Evolutionary conservation across 2,888 invertebrate species (phyloP).

Genomic region (Drosophila pseudotakahashii): DNA sequence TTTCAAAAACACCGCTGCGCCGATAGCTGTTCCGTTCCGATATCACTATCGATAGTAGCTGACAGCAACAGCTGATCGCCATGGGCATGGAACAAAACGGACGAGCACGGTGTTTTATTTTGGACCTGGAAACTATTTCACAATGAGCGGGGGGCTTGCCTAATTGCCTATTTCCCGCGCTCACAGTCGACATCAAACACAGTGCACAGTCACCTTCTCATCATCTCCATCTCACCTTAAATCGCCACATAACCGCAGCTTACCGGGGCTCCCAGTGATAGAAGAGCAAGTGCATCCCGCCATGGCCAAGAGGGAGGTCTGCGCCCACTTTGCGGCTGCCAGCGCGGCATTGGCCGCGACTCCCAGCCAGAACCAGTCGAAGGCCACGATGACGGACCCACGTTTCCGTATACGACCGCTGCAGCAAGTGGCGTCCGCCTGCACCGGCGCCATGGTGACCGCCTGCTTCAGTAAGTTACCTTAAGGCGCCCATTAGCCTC

Average conservation of each 20-base stretch:
- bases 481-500: too few relatives aligned
- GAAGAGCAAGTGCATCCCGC: constrained; percentile 17
- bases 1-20: not conserved
- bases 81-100: constrained; percentile 4
- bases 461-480: constrained; percentile 91
- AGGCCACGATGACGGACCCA: constrained; percentile 87
- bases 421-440: constrained; percentile 84
- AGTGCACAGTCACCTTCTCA: too few relatives aligned
- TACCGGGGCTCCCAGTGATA: constrained; percentile 35
- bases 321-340: constrained; percentile 9
- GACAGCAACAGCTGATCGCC: constrained; percentile 42
- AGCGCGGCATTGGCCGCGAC: constrained; percentile 13
- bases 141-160: constrained; percentile 18
- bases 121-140: constrained; percentile 30
- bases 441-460: constrained; percentile 94
- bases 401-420: constrained; percentile 87
- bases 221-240: constrained; percentile 6
- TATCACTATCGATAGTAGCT: constrained; percentile 1
- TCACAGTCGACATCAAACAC: too few relatives aligned
- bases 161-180: not conserved
- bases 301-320: constrained; percentile 37
- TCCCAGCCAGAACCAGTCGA: constrained; percentile 9
- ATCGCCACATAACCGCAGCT: constrained; percentile 16
- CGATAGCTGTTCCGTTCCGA: not conserved
- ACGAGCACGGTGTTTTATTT: constrained; percentile 22